Evolutionary conservation across 2,797 vertebrate genomes (phyloP).

Genomic region (Micromesistius poutassou): DNA sequence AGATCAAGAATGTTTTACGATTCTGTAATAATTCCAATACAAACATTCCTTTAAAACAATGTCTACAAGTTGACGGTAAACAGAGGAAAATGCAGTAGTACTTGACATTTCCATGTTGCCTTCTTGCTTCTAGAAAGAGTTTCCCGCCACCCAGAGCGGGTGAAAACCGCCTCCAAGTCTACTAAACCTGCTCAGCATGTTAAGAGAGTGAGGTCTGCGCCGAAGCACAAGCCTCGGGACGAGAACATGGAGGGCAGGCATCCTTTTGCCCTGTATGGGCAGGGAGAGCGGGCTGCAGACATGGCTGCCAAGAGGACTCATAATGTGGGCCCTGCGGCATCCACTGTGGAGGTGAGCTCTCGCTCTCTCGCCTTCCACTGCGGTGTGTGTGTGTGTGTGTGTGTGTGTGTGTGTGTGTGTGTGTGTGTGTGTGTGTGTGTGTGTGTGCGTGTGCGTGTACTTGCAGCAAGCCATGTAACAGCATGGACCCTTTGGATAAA

Average conservation of each 20-base stretch:
- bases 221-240: slow-evolving; percentile 53
- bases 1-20: neutral
- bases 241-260: slow-evolving; percentile 78
- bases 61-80: no score
- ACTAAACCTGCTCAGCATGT: slow-evolving; percentile 54
- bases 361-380: neutral
- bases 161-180: slow-evolving; percentile 57
- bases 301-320: slow-evolving; percentile 86
- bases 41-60: neutral
- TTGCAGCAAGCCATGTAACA: neutral
- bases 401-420: no score
- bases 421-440: no score
- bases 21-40: neutral
- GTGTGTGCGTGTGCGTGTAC: neutral
- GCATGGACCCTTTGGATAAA: neutral
- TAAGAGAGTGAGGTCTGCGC: slow-evolving; percentile 52
- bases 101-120: slow-evolving; percentile 6
- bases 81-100: neutral
- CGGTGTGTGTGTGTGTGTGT: no score
- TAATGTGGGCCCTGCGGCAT: slow-evolving; percentile 85
- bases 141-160: slow-evolving; percentile 24
- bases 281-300: slow-evolving; percentile 83
- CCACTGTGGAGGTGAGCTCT: slow-evolving; percentile 78
- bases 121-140: slow-evolving; percentile 34
- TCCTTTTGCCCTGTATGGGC: slow-evolving; percentile 89